phyloP scores from a whole-genome alignment of 2,888 invertebrate genomes.

The Drosophila falleni region DNA sequence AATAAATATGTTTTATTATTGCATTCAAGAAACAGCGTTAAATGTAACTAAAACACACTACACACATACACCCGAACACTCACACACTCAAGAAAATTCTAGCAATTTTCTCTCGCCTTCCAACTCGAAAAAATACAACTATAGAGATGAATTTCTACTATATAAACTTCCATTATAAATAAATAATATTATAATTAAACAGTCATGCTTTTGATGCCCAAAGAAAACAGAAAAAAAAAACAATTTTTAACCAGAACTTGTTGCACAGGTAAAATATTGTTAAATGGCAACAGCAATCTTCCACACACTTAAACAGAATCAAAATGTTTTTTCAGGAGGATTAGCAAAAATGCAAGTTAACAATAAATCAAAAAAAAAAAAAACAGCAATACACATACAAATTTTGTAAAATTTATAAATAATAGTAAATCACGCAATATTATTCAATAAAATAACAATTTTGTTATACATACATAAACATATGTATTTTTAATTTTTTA shows the following conservation, averaged over 20 bases:
- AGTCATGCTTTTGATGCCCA: conserved; percentile 79
- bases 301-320: conserved; percentile 2
- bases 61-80: not conserved
- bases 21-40: conserved; percentile 39
- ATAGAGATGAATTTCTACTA: conserved; percentile 29
- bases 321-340: conserved; percentile 12
- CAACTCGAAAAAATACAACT: conserved; percentile 50
- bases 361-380: conserved; percentile 4
- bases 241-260: conserved; percentile 39
- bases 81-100: not conserved
- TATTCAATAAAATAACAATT: conserved; percentile 64
- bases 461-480: conserved; percentile 49
- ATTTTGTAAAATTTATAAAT: conserved; percentile 50
- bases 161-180: conserved; percentile 40
- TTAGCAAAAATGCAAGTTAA: conserved; percentile 11
- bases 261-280: conserved; percentile 37
- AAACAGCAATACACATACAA: conserved; percentile 14
- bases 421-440: conserved; percentile 71
- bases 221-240: conserved; percentile 49
- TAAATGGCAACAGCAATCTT: conserved; percentile 19
- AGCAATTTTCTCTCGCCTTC: conserved; percentile 45
- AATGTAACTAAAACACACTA: conserved; percentile 27
- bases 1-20: conserved; percentile 29
- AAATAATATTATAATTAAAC: conserved; percentile 61
- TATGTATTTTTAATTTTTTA: conserved; percentile 77